Evolutionary conservation across 2,113 vertebrate species (phyloP), one percentile per base, ranked within the genome.

Genomic region (Alaudala cheleensis): DNA sequence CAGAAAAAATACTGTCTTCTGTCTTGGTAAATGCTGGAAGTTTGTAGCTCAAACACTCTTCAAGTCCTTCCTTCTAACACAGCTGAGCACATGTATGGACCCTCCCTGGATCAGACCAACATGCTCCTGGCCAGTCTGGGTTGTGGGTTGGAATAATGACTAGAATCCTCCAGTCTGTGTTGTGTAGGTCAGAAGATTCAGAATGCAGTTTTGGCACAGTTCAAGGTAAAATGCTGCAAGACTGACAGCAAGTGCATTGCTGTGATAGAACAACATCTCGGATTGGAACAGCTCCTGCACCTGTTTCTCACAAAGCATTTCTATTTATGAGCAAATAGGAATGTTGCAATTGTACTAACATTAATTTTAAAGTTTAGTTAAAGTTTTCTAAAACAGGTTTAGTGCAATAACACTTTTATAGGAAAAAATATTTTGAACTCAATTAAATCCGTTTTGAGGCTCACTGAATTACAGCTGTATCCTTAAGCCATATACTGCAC

Each of bases 191-290:
- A 77, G 71, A 82, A 84, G 56, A 88, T 42, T 90, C n/a, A 92
- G 92, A 94, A 88, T 74, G 88, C 83, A 74, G 67, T 81, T 90
- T 91, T 96, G 94, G 91, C 91, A 77, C 5, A 9, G 62, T 13
- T 73, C 76, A 90, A 86, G 56, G 60, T 94, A 92, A 88, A 94
- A 94, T 74, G 82, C 82, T 86, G 88, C 29, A 14, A 67, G 70
- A 93, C 73, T 91, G 76, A 80, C 82, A 90, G 92, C 72, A 74
- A 86, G 56, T 58, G 29, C 58, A 78, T n/a, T 87, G 54, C 70
- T 72, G 56, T 79, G 78, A 76, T 12, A 61, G 66, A 86, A 80
- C 25, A 79, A 34, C 42, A 31, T 53, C 76, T 86, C 91, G 25
- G 90, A 73, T 5, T 81, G 78, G 74, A 92, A 88, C 72, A 88